Evolutionary conservation across 2,797 vertebrate species (phyloP).

Genomic region (Xiphophorus birchmanni): DNA sequence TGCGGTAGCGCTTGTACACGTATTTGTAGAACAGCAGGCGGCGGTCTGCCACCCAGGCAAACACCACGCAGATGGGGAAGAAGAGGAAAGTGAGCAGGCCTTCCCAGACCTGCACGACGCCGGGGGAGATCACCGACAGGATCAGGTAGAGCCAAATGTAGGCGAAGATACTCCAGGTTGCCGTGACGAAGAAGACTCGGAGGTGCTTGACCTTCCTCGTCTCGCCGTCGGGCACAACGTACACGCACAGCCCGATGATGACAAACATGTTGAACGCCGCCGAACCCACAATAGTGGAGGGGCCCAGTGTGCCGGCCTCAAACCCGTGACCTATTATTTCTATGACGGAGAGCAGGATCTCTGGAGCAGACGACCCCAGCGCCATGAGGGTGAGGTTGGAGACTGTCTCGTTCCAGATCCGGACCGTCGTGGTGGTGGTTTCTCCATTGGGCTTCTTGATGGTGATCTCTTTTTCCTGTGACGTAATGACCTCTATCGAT

Average conservation of each 20-base stretch:
- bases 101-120: slow-evolving; percentile 97
- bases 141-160: slow-evolving; percentile 99
- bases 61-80: slow-evolving; percentile 96
- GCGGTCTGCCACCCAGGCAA: slow-evolving; percentile 97
- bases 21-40: slow-evolving; percentile 99
- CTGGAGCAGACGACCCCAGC: slow-evolving; percentile 94
- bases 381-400: slow-evolving; percentile 99
- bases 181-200: slow-evolving; percentile 97
- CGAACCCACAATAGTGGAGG: slow-evolving; percentile 96
- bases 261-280: slow-evolving; percentile 99
- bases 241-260: slow-evolving; percentile 96
- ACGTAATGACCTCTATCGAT: slow-evolving; percentile 98
- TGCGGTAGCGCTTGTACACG: slow-evolving; percentile 96
- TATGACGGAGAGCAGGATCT: slow-evolving; percentile 97
- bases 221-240: slow-evolving; percentile 96
- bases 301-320: slow-evolving; percentile 89
- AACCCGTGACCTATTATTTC: slow-evolving; percentile 96
- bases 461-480: slow-evolving; percentile 98
- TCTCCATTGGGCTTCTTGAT: slow-evolving; percentile 98
- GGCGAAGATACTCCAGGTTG: slow-evolving; percentile 98
- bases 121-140: slow-evolving; percentile 93
- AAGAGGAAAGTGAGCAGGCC: slow-evolving; percentile 96
- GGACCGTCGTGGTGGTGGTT: slow-evolving; percentile 95
- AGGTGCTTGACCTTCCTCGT: slow-evolving; percentile 96
- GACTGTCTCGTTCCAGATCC: slow-evolving; percentile 98